These are phyloP conservation scores for Xiphorhynchus erythropygius DNA, from an alignment of 2,797 vertebrate species.

Conservation along the genomic window DNA sequence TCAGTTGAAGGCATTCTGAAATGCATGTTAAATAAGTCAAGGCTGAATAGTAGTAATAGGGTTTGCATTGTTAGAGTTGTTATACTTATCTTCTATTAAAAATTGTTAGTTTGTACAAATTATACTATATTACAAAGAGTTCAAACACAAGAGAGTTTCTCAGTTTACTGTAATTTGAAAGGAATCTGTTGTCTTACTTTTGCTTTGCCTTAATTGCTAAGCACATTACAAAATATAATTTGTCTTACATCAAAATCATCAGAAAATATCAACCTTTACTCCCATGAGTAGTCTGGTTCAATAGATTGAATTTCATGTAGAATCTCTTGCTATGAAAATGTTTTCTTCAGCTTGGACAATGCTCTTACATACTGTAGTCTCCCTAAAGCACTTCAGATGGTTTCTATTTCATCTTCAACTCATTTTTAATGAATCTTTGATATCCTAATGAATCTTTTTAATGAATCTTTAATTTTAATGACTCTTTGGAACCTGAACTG, in stretches of 20 bases:
- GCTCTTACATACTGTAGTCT: not conserved
- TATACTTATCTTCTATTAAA: not conserved
- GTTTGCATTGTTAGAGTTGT: not conserved
- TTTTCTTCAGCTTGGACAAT: not conserved
- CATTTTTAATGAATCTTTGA: not conserved
- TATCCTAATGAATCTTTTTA: not conserved
- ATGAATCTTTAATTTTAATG: not conserved
- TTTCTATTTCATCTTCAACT: not conserved
- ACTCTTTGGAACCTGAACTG: not conserved
- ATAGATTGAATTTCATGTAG: not conserved
- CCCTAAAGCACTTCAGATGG: not conserved
- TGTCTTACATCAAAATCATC: not conserved
- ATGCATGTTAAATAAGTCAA: not conserved
- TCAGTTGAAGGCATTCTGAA: not conserved
- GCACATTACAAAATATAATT: not conserved
- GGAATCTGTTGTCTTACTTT: not conserved
- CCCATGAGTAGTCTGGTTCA: not conserved
- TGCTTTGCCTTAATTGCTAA: not conserved
- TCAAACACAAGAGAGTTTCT: not conserved
- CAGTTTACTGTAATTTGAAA: not conserved
- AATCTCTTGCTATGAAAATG: not conserved
- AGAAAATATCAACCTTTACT: not conserved
- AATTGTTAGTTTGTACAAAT: not conserved
- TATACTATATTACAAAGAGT: not conserved
- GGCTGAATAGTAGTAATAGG: not conserved